Base-by-base conservation (phyloP, 2,888 invertebrate species). In the Morpho helenor region DNA sequence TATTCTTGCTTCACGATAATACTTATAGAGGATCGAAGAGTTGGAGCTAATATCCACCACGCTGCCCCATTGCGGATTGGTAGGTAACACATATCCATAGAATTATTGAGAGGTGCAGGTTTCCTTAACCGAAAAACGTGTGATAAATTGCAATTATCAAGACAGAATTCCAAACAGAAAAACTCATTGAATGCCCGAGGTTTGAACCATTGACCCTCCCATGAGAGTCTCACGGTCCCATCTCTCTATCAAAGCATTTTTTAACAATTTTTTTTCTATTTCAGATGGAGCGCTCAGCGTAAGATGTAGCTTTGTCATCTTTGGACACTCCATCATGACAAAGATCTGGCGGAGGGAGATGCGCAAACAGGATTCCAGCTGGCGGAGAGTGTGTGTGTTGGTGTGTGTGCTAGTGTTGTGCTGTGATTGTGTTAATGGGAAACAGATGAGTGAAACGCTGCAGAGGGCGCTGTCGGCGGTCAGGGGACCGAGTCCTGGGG, bases 371-470 rank as follows among this genome's bases (percentile, higher is more conserved):
- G 84, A 82, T 73, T 80, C 78, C 42, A 74, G 79, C 51, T 82
- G 83, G 82, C 74, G 78, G 61, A 79, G 74, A 79, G 72, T 69
- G 70, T 59, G 67, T 59, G 65, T 65, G 72, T 73, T 52, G 72
- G 78, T 79, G 75, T 78, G 73, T 80, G 79, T 63, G 72, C 47
- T 71, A 77, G 79, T 73, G 62, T 46, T 85, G 78, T 68, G 57
- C 83, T 54, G 75, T 83, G 76, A 56, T 75, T 57, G 74, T 84
- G 76, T 66, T 42, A 75, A 74, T 56, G 82, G 80, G 7, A 89
- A 88, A 76, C 89, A 89, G 68, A 91, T 91, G 73, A 91, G 91
- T 71, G 91, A 91, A 77, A 91, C 91, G 64, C 74, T 91, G 69
- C 91, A 91, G 78, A 72, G 91, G 72, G 91, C 91, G 72, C 75